Conservation (phyloP, 2,888 invertebrate genomes). For the Apocheima hispidaria region DNA sequence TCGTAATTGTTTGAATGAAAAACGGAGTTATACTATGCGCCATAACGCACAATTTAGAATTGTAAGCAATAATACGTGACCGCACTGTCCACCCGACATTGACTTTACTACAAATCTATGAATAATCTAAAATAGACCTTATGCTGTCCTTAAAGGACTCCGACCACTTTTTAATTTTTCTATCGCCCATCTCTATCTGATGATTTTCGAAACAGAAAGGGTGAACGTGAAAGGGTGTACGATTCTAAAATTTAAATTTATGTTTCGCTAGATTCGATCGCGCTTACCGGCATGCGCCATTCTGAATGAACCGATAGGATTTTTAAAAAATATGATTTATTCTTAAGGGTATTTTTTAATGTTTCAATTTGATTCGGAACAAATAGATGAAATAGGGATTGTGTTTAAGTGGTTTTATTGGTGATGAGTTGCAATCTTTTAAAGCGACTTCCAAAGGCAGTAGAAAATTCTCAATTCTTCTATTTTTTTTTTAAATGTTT, state of each 20-base stretch:
- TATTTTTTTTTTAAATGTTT: too few species aligned
- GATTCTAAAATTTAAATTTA: slow-evolving; percentile 85
- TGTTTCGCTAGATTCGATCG: slow-evolving; percentile 85
- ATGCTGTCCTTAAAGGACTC: too few species aligned
- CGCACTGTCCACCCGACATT: too few species aligned
- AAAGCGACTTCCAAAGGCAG: too few species aligned
- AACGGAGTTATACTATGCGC: too few species aligned
- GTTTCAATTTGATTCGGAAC: slow-evolving; percentile 61
- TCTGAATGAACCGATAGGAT: slow-evolving; percentile 70
- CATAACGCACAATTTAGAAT: too few species aligned
- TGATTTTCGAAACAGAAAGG: slow-evolving; percentile 64
- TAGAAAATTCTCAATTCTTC: too few species aligned
- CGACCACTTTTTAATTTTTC: too few species aligned
- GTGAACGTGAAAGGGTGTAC: slow-evolving; percentile 62
- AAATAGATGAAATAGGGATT: slow-evolving; percentile 36
- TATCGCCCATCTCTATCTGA: slow-evolving; percentile 33
- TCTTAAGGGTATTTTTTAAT: slow-evolving; percentile 62
- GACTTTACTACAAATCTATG: too few species aligned
- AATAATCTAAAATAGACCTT: too few species aligned
- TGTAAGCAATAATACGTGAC: too few species aligned
- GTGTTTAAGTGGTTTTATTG: slow-evolving; percentile 35
- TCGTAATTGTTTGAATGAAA: too few species aligned
- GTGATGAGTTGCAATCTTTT: slow-evolving; percentile 9
- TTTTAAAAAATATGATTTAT: slow-evolving; percentile 80
- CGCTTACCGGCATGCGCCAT: slow-evolving; percentile 76